Evolutionary conservation across 1,140 invertebrate species (phyloP).

Genomic region (Dendrolimus kikuchii): DNA sequence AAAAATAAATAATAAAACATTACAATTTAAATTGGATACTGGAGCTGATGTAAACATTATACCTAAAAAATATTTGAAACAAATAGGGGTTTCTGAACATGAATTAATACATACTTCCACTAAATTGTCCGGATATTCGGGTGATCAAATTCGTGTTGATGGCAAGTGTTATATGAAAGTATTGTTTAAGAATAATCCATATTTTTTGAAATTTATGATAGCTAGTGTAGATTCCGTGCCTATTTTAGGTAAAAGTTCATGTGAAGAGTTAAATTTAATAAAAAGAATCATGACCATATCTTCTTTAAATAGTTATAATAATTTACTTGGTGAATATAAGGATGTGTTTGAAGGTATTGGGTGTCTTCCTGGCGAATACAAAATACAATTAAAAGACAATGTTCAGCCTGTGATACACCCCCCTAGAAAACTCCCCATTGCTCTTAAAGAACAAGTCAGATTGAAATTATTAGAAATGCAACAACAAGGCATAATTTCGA

Average conservation of each 20-base stretch:
- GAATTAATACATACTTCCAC: slow-evolving; percentile 2
- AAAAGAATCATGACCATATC: slow-evolving; percentile 7
- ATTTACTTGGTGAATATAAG: slow-evolving; percentile 7
- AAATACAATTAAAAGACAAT: slow-evolving; percentile 11
- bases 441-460: slow-evolving; percentile 13
- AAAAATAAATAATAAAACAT: slow-evolving; percentile 2
- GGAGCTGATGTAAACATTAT: slow-evolving; percentile 19
- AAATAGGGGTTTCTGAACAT: slow-evolving; percentile 3
- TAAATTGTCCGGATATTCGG: slow-evolving; percentile 15
- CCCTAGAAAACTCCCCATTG: slow-evolving; percentile 16
- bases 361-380: slow-evolving; percentile 17
- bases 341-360: slow-evolving; percentile 21
- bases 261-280: slow-evolving; percentile 15
- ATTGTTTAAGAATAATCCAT: slow-evolving; percentile 8
- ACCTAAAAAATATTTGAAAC: slow-evolving; percentile 7
- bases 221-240: slow-evolving; percentile 10
- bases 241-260: slow-evolving; percentile 13
- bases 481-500: slow-evolving; percentile 10
- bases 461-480: slow-evolving; percentile 16
- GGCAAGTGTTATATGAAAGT: slow-evolving; percentile 15
- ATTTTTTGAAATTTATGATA: slow-evolving; percentile 13
- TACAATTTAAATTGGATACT: slow-evolving; percentile 15
- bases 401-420: slow-evolving; percentile 11
- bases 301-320: not conserved
- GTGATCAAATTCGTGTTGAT: slow-evolving; percentile 11